Evolutionary conservation across 1,140 invertebrate genomes (phyloP).

Genomic region (Ostrea denselamellosa): DNA sequence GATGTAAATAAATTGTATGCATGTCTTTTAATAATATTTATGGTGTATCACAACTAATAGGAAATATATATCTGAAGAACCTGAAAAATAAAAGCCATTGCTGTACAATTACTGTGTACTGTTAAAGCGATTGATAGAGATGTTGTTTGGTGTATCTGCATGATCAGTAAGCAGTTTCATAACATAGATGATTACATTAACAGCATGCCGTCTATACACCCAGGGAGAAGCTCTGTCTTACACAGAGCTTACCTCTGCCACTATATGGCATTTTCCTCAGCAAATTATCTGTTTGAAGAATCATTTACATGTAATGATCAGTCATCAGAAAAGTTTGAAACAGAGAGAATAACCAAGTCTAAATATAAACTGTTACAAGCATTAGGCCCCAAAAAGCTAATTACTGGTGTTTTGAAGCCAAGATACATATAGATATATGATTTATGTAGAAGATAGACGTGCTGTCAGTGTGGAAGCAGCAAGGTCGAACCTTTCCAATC

Average conservation of each 20-base stretch:
- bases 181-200: conserved; percentile 44
- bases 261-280: conserved; percentile 10
- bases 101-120: conserved; percentile 4
- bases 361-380: conserved; percentile 20
- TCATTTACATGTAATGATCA: conserved; percentile 30
- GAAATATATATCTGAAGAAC: not conserved
- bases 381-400: not conserved
- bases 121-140: not conserved
- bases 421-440: conserved; percentile 30
- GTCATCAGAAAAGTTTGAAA: not conserved
- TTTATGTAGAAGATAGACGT: not conserved
- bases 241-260: not conserved
- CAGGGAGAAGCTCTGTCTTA: conserved; percentile 16
- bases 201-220: conserved; percentile 31
- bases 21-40: not conserved
- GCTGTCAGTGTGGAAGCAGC: not conserved
- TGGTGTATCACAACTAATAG: not conserved
- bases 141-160: conserved; percentile 35
- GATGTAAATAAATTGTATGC: not conserved
- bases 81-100: not conserved
- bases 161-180: conserved; percentile 44
- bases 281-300: conserved; percentile 31
- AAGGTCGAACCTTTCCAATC: not conserved
- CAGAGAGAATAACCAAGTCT: not conserved
- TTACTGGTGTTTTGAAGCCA: not conserved